phyloP scores from a whole-genome alignment of 2,797 vertebrate genomes.

The Huso huso region DNA sequence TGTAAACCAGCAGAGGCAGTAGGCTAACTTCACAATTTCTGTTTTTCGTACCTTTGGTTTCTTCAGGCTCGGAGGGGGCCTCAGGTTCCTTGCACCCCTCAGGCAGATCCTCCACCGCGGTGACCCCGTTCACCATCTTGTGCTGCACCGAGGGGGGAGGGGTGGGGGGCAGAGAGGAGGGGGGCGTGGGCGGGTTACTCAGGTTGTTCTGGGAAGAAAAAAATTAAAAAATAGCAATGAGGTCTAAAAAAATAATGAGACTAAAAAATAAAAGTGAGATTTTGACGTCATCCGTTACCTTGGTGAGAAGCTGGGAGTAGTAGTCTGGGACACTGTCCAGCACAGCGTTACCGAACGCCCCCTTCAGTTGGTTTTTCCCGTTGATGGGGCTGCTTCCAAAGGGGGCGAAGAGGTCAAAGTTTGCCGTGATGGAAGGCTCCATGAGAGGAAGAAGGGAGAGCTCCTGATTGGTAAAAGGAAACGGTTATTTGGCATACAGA shows the following conservation, averaged over 20 bases:
- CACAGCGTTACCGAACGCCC: slow-evolving; percentile 86
- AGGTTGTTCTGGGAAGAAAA: slow-evolving; percentile 78
- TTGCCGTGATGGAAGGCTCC: slow-evolving; percentile 88
- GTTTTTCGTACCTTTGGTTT: slow-evolving; percentile 58
- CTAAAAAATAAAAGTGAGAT: background rate
- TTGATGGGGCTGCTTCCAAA: slow-evolving; percentile 87
- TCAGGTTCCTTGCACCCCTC: slow-evolving; percentile 70
- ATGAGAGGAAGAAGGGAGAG: slow-evolving; percentile 88
- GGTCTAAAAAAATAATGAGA: too few relatives aligned
- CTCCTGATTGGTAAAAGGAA: slow-evolving; percentile 58
- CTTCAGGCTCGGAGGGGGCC: slow-evolving; percentile 45
- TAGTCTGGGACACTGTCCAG: slow-evolving; percentile 92
- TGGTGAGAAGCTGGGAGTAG: slow-evolving; percentile 92
- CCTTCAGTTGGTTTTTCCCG: slow-evolving; percentile 82
- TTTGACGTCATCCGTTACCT: slow-evolving; percentile 58
- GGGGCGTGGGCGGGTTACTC: slow-evolving; percentile 95
- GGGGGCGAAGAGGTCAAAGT: slow-evolving; percentile 88
- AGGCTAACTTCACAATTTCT: too few relatives aligned
- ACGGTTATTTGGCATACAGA: background rate
- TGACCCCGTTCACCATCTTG: slow-evolving; percentile 90
- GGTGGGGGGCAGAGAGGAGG: slow-evolving; percentile 92
- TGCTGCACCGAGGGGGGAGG: slow-evolving; percentile 95
- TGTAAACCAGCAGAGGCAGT: too few relatives aligned
- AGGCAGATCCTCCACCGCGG: slow-evolving; percentile 72
- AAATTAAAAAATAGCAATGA: background rate